Base-by-base conservation (phyloP, 2,797 vertebrate species). In the Leptodactylus fallax region DNA sequence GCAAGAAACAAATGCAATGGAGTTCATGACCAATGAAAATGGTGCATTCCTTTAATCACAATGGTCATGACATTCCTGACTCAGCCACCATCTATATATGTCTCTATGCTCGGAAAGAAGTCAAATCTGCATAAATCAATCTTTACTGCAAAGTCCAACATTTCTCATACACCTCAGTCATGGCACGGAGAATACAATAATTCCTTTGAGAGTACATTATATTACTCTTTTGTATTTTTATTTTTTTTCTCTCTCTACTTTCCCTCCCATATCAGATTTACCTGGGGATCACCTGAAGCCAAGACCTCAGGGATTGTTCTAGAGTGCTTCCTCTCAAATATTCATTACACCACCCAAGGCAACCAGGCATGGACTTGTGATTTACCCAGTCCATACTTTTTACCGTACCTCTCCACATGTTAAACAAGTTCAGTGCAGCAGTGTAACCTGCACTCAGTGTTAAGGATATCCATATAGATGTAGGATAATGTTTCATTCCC, bases 1-100 rank as follows among this genome's bases (percentile, higher is more conserved):
- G 92, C 92, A 90, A 25, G 87, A 90, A 91, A 88, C 85, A 78
- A 19, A 56, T 6, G 3, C 6, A 71, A 36, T 19, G 9, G 56
- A 80, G n/a, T 56, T 7, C 2, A 55, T 79, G 23, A 3, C 23
- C 12, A 25, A 17, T 17, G 7, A 25, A 16, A 4, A 55, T 79
- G 12, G 2, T 25, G 11, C 2, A 63, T 47, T 79, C 4, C 55
- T 36, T 9, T 12, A 8, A 25, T 79, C 13, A 79, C 13, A 7
- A 51, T 76, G 1, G 1, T 36, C 36, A 36, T 36, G 36, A 36
- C 36, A 17, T 74, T 21, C 36, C 69, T 47, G 45, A 36, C 1
- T 45, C 17, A 11, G 36, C 8, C 16, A 21, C 0, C 1, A 7
- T 12, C 47, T 76, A 72, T n/a, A 53, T 1, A 23, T 6, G 45